These are phyloP conservation scores for Caprella mutica DNA, from an alignment of 2,888 invertebrate genomes.

Conservation along the genomic window DNA sequence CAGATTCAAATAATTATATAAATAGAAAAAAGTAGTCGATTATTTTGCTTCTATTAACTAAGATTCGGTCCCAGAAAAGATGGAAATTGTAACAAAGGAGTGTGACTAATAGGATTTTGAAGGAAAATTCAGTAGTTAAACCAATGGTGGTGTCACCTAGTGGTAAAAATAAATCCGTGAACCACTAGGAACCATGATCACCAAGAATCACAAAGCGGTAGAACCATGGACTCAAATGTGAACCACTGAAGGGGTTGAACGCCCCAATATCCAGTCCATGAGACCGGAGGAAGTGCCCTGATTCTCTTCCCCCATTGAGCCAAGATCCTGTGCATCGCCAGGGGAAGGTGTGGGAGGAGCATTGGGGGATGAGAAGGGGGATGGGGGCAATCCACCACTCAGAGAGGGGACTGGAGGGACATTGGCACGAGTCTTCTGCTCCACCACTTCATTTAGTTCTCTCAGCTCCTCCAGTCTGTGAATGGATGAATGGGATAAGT, in stretches of 20 bases:
- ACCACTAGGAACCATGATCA: too few species aligned
- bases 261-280: constrained; percentile 32
- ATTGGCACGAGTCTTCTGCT: constrained; percentile 23
- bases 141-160: too few species aligned
- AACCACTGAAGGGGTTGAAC: constrained; percentile 24
- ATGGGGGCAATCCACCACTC: constrained; percentile 13
- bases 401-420: constrained; percentile 14
- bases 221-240: too few species aligned
- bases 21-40: too few species aligned
- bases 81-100: too few species aligned
- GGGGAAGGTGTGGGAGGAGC: constrained; percentile 27
- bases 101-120: too few species aligned
- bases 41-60: too few species aligned
- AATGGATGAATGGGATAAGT: background rate
- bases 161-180: too few species aligned
- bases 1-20: too few species aligned
- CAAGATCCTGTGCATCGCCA: constrained; percentile 23
- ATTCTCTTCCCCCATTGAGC: constrained; percentile 19
- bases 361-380: constrained; percentile 24
- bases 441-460: constrained; percentile 27
- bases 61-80: too few species aligned
- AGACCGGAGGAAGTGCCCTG: constrained; percentile 31
- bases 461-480: constrained; percentile 29
- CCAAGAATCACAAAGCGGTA: too few species aligned
- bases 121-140: too few species aligned